Base-by-base conservation (phyloP, 2,888 invertebrate species). In the Ferdinandea cuprea region DNA sequence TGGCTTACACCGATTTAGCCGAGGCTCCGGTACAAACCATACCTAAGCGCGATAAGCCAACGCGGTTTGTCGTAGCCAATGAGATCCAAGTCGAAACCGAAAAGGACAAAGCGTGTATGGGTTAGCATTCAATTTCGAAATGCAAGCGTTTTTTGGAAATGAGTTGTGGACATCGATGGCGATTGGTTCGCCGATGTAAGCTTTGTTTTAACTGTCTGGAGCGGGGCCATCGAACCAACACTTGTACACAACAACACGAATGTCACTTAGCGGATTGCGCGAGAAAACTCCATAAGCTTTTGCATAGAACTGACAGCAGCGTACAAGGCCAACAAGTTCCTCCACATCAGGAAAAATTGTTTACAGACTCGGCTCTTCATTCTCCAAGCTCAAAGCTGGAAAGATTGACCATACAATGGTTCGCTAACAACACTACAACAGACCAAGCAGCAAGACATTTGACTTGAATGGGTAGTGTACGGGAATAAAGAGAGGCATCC, bases 371-470 rank as follows among this genome's bases (percentile, higher is more conserved):
- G 32, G n/a, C n/a, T n/a, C n/a, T n/a, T n/a, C n/a, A n/a, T n/a
- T n/a, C n/a, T n/a, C n/a, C n/a, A 42, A 7, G 71, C 58, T 11
- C 6, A 15, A 0, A 21, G 25, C n/a, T n/a, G 35, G 48, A 69
- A 4, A 19, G 35, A 13, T 28, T 85, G 21, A 83, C 59, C 0
- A 28, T 85, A 7, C 73, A 85, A 46, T 86, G 79, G 83, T 79
- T 81, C 32, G 79, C 78, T 6, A 68, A 81, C 37, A 83, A 78
- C 13, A 61, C 52, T 3, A 40, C 58, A 5, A 73, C 74, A 4
- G 66, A 76, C 48, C 15, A n/a, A n/a, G n/a, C 58, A n/a, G 71
- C 85, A 8, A 72, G 25, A 21, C 35, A 25, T 63, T 30, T 17
- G 17, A 44, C 56, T 73, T 3, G 73, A 63, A 1, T 74, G 80